Conservation (phyloP, 2,113 vertebrate species). For the Polypterus bichir region DNA sequence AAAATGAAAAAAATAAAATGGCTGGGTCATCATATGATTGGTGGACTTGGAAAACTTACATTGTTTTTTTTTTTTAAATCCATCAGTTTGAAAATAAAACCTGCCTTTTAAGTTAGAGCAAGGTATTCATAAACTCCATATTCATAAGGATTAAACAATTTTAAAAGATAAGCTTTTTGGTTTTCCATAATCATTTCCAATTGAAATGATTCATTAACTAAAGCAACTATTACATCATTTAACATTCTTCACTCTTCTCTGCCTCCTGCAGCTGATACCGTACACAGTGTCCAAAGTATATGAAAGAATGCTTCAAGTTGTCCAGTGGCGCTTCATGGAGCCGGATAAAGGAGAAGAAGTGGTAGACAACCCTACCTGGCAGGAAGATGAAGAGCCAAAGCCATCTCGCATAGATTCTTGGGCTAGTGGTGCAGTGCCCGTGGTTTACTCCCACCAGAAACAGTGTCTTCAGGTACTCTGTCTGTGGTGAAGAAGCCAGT, state of each 20-base stretch:
- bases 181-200: too few species aligned
- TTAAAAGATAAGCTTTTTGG: too few species aligned
- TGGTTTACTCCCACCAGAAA: neutral
- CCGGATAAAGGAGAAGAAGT: constrained; percentile 48
- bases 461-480: constrained; percentile 26
- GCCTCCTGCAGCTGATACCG: constrained; percentile 41
- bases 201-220: too few species aligned
- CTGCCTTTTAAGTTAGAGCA: too few species aligned
- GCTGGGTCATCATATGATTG: too few species aligned
- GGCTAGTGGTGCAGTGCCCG: constrained; percentile 44
- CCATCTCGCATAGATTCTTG: constrained; percentile 40
- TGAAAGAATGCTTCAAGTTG: constrained; percentile 40
- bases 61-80: too few species aligned
- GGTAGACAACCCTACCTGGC: constrained; percentile 21
- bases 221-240: too few species aligned
- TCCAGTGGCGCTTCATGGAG: constrained; percentile 44
- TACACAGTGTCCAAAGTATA: constrained; percentile 44
- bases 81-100: too few species aligned
- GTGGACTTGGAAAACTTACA: too few species aligned
- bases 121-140: too few species aligned
- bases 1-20: too few species aligned
- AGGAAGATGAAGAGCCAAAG: constrained; percentile 52
- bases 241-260: neutral
- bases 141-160: too few species aligned
- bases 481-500: neutral